Percentiles rank a stretch among this genome's conserved stretches.
Evolutionary conservation across 2,797 vertebrate genomes (phyloP).

Genomic region (Naso thynnoides): DNA sequence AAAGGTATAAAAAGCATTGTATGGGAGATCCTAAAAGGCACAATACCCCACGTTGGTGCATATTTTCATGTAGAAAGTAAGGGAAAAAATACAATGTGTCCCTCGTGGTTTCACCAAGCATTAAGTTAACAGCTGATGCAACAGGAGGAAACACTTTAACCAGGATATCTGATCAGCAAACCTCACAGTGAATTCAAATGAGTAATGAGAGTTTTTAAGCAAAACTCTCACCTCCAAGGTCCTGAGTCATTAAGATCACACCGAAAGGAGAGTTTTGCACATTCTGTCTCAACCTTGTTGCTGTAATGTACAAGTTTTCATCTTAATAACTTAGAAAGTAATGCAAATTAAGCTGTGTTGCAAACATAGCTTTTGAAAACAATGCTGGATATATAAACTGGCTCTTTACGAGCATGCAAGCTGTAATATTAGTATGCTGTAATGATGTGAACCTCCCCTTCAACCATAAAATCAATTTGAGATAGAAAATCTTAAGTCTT

Average conservation of each 20-base stretch:
- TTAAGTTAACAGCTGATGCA: slow-evolving; percentile 13
- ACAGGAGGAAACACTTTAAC: slow-evolving; percentile 16
- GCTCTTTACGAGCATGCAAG: not conserved
- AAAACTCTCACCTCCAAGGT: not conserved
- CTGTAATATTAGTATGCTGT: not conserved
- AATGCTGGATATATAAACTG: not conserved
- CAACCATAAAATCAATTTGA: too few relatives aligned
- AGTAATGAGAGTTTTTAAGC: slow-evolving; percentile 10
- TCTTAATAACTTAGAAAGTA: not conserved
- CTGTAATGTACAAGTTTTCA: not conserved
- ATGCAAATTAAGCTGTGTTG: not conserved
- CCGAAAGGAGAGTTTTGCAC: not conserved
- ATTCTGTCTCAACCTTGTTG: not conserved
- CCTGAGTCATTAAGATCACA: not conserved
- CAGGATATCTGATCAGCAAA: not conserved
- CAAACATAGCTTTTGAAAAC: not conserved
- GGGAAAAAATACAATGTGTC: not conserved
- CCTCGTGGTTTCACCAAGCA: not conserved
- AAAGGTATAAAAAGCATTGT: too few relatives aligned
- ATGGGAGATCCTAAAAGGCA: not conserved
- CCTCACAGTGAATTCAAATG: not conserved
- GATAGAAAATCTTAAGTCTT: too few relatives aligned
- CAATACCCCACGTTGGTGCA: not conserved
- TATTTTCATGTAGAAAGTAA: not conserved
- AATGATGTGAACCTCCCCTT: not conserved